Percentiles rank a stretch among this genome's conserved stretches.
Evolutionary conservation across 2,888 invertebrate species (phyloP).

Genomic region (Hydropsyche betteni): DNA sequence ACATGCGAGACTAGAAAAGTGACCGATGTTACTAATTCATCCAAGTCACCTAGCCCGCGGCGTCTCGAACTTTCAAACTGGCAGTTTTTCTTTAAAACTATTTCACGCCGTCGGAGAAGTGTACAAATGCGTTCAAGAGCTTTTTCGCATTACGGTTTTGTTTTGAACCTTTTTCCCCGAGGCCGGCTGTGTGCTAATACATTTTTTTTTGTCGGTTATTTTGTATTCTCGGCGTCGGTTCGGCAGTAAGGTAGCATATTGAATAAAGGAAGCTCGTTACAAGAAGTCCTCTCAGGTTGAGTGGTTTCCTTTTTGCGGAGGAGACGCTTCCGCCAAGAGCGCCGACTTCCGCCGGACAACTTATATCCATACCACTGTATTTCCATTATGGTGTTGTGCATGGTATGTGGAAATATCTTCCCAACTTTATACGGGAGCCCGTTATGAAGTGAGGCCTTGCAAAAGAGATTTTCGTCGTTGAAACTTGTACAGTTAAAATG

Average conservation of each 20-base stretch:
- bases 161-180: not conserved
- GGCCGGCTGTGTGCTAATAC: not conserved
- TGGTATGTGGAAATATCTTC: too few relatives aligned
- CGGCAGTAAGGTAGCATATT: constrained; percentile 31
- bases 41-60: too few relatives aligned
- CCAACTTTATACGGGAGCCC: too few relatives aligned
- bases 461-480: too few relatives aligned
- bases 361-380: constrained; percentile 13
- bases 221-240: constrained; percentile 7
- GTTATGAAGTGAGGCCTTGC: too few relatives aligned
- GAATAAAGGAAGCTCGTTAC: constrained; percentile 37
- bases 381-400: too few relatives aligned
- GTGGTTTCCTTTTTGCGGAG: constrained; percentile 26
- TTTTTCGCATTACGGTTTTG: constrained; percentile 6
- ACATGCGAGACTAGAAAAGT: too few relatives aligned
- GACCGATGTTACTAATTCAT: too few relatives aligned
- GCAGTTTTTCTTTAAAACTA: too few relatives aligned
- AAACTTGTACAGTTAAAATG: too few relatives aligned
- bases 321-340: constrained; percentile 17
- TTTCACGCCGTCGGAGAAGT: not conserved
- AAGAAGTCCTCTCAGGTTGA: constrained; percentile 29
- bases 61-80: too few relatives aligned
- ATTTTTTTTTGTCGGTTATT: not conserved
- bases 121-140: constrained; percentile 19
- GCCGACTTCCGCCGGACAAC: constrained; percentile 34